Conservation (phyloP, 2,888 invertebrate genomes). For the Oscheius myriophilus region DNA sequence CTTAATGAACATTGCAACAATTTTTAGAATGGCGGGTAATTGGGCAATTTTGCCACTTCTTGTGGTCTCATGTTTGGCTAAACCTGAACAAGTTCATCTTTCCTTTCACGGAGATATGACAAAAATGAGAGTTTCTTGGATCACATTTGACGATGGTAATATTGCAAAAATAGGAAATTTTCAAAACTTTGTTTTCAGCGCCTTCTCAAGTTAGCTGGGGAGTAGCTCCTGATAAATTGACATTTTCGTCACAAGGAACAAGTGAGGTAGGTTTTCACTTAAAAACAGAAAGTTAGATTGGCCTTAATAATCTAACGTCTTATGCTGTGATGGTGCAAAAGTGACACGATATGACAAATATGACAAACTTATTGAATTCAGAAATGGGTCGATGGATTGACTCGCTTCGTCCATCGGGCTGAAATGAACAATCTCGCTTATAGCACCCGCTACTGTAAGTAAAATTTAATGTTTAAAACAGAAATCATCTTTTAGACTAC, state of each 20-base stretch:
- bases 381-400: slow-evolving; percentile 43
- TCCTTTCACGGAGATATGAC: slow-evolving; percentile 53
- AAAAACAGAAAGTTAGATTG: no score
- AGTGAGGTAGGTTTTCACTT: slow-evolving; percentile 17
- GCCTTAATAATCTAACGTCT: no score
- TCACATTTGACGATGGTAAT: slow-evolving; percentile 50
- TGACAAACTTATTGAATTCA: no score
- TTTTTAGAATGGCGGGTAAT: background rate
- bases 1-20: background rate
- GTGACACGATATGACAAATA: no score
- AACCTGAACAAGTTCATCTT: slow-evolving; percentile 62
- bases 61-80: slow-evolving; percentile 11
- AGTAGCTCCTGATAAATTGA: background rate
- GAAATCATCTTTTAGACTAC: no score
- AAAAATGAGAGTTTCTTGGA: slow-evolving; percentile 62
- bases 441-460: slow-evolving; percentile 57
- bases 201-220: slow-evolving; percentile 2
- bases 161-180: background rate
- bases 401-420: slow-evolving; percentile 82
- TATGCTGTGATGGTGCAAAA: no score
- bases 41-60: background rate
- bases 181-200: background rate
- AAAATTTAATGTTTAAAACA: background rate
- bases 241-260: background rate
- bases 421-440: slow-evolving; percentile 71